Evolutionary conservation across 2,888 invertebrate species (phyloP).

Genomic region (Mesodorylaimus sp.): DNA sequence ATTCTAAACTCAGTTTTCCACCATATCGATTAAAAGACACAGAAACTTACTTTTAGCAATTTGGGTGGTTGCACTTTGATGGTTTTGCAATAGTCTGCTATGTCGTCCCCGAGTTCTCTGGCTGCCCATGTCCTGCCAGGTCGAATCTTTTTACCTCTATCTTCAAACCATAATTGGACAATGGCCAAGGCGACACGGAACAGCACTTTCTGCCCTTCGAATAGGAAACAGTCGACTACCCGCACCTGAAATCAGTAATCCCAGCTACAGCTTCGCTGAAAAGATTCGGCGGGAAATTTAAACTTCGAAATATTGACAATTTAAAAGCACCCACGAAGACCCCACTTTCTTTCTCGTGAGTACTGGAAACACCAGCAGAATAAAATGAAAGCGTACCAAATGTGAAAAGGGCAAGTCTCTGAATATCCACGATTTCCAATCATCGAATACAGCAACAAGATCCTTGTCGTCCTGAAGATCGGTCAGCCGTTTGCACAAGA

Average conservation of each 20-base stretch:
- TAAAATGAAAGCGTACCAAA: constrained; percentile 42
- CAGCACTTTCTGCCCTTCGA: constrained; percentile 86
- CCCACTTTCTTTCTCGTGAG: no score
- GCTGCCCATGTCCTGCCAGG: neutral
- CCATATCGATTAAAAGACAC: neutral
- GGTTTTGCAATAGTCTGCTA: neutral
- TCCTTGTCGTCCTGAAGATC: neutral
- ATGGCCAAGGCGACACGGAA: constrained; percentile 82
- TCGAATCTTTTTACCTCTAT: neutral
- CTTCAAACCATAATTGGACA: constrained; percentile 55
- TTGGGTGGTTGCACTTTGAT: neutral
- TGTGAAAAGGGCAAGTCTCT: constrained; percentile 81
- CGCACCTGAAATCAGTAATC: constrained; percentile 55
- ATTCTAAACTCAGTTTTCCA: neutral
- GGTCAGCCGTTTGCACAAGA: neutral
- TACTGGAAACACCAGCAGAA: no score
- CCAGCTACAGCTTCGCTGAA: no score
- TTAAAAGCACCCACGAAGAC: no score
- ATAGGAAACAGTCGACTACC: constrained; percentile 90
- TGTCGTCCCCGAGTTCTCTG: neutral
- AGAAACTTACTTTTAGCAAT: neutral
- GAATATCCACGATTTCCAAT: constrained; percentile 97
- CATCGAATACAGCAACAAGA: constrained; percentile 51
- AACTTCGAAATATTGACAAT: no score
- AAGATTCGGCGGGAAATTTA: no score